Base-by-base conservation (phyloP, 2,113 vertebrate species). In the Urocitellus parryii region DNA sequence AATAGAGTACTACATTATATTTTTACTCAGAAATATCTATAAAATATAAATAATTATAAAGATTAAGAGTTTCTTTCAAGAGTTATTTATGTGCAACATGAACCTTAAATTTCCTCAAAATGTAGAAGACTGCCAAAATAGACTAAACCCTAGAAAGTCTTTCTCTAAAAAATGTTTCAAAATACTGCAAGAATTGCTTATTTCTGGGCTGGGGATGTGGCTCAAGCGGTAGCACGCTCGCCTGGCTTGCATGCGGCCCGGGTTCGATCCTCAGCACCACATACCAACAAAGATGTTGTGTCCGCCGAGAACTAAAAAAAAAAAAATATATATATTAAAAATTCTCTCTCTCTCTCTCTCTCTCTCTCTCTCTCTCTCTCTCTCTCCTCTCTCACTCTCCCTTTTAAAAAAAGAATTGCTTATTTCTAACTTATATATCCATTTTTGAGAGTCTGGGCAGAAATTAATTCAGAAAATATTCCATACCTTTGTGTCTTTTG, bases 401-500 rank as follows among this genome's bases (percentile, higher is more conserved):
- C n/a, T n/a, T n/a, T n/a, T n/a, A n/a, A n/a, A n/a, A n/a, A n/a
- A n/a, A n/a, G n/a, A n/a, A n/a, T n/a, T n/a, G n/a, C 22, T 65
- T 84, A 58, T 72, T 96, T 95, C 58, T 90, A 67, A 80, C 65
- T 70, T 67, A 72, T 27, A 73, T 24, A 84, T 37, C 29, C 53
- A 48, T 51, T 34, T 82, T 86, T 95, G 27, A 34, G 29, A 65
- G 65, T 9, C 56, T 42, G 48, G 2, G 42, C 3, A 88, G 91
- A 13, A 95, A 96, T 61, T 32, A 84, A 67, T 12, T 91, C 7
- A 80, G 56, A 90, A 82, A 95, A 63, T 61, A 53, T 25, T 58
- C 89, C 98, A 94, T 81, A 99, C 99, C 99, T 98, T 99, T 24
- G 96, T 96, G 67, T 99, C 99, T 98, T 99, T 99, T 34, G 86